A percentile compares a stretch with the other conserved stretches of the same genome.
Conservation (phyloP, 2,113 vertebrate genomes). For the Aplodontia rufa region DNA sequence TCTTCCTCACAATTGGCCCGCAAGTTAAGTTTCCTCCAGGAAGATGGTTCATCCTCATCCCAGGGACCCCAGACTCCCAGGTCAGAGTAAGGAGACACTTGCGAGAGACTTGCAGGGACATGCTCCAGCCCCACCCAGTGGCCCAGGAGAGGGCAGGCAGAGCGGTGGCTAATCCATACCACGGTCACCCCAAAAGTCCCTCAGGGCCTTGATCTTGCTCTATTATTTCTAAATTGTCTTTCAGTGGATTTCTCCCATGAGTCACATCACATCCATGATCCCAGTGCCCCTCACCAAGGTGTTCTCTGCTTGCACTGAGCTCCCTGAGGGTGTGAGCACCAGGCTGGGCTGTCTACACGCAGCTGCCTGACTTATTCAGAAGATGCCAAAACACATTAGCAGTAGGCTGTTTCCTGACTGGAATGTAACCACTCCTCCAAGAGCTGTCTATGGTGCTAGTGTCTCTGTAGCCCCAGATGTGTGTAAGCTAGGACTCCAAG, state of each 20-base stretch:
- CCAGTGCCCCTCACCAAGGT: rapidly evolving
- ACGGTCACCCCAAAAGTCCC: background rate
- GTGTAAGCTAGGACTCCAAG: constrained; percentile 12
- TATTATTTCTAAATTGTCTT: background rate
- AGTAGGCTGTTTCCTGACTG: background rate
- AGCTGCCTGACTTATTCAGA: background rate
- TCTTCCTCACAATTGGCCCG: background rate
- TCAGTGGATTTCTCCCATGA: rapidly evolving
- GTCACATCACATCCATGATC: rapidly evolving
- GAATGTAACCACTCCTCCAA: background rate
- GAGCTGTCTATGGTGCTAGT: background rate
- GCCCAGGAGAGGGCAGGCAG: background rate
- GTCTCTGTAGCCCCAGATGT: background rate
- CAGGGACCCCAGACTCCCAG: too few relatives aligned
- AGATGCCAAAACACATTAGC: background rate
- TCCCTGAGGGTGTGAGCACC: background rate
- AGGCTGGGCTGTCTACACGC: background rate
- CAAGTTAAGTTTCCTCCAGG: background rate
- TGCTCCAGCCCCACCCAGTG: background rate
- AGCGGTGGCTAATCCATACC: too few relatives aligned
- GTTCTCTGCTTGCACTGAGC: background rate
- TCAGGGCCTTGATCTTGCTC: background rate
- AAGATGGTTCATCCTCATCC: background rate
- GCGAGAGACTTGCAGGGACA: too few relatives aligned
- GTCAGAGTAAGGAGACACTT: background rate